phyloP scores from a whole-genome alignment of 2,797 vertebrate species.

The Chloroceryle amazona region DNA sequence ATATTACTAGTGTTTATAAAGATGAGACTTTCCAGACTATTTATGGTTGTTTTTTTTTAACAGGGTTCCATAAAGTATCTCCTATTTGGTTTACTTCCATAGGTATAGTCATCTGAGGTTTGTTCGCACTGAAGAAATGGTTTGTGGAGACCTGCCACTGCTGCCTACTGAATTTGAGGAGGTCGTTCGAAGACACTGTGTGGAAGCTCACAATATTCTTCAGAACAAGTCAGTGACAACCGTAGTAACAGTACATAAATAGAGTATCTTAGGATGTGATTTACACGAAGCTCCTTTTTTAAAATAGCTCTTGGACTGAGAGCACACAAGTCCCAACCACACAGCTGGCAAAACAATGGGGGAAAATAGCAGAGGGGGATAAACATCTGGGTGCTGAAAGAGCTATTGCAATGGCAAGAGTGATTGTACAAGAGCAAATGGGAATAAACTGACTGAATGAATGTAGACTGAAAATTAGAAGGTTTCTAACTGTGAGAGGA shows the following conservation, averaged over 20 bases:
- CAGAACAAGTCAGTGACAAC: slow-evolving; percentile 82
- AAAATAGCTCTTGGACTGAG: not conserved
- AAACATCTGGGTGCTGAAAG: not conserved
- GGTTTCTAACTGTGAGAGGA: not conserved
- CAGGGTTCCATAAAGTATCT: not conserved
- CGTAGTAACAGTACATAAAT: not conserved
- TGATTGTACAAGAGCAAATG: not conserved
- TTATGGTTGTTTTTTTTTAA: not conserved
- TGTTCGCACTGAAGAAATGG: slow-evolving; percentile 84
- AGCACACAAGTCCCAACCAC: not conserved
- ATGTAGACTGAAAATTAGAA: not conserved
- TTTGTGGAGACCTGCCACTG: slow-evolving; percentile 81
- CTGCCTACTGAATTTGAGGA: slow-evolving; percentile 83
- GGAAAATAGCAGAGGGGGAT: not conserved
- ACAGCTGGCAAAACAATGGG: not conserved
- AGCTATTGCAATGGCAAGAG: not conserved
- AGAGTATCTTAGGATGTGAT: not conserved
- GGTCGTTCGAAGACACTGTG: slow-evolving; percentile 85
- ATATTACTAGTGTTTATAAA: not conserved
- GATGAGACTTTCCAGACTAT: not conserved
- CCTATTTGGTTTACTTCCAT: not conserved
- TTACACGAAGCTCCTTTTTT: not conserved
- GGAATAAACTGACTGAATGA: not conserved
- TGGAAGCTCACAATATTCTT: slow-evolving; percentile 81
- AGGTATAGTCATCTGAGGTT: slow-evolving; percentile 90